Evolutionary conservation across 2,888 invertebrate genomes (phyloP).

Genomic region (Netelia fuscicornis): DNA sequence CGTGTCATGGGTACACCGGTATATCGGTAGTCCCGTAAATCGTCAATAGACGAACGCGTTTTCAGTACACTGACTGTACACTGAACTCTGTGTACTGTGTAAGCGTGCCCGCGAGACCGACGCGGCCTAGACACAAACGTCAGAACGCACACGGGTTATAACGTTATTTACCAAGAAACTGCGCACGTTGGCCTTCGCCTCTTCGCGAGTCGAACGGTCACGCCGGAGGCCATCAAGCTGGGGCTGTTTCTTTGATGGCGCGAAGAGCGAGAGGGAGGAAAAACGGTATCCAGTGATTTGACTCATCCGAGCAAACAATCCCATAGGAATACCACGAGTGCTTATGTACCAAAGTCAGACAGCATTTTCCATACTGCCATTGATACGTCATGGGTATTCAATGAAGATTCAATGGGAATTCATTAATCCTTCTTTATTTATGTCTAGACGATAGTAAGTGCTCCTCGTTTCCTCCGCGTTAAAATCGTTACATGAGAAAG

Average conservation of each 20-base stretch:
- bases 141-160: slow-evolving; percentile 47
- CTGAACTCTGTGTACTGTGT: slow-evolving; percentile 40
- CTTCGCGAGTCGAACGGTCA: slow-evolving; percentile 39
- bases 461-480: too few species aligned
- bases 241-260: slow-evolving; percentile 32
- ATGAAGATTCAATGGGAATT: too few species aligned
- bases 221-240: slow-evolving; percentile 34
- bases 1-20: slow-evolving; percentile 73
- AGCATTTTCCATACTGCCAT: too few species aligned
- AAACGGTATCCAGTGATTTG: slow-evolving; percentile 35
- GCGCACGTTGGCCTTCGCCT: slow-evolving; percentile 52
- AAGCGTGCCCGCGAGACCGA: slow-evolving; percentile 37
- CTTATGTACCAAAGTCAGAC: too few species aligned
- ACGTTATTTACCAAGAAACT: slow-evolving; percentile 68
- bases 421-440: too few species aligned
- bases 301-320: background rate
- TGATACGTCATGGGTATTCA: too few species aligned
- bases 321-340: background rate
- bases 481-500: too few species aligned
- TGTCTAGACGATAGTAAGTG: too few species aligned
- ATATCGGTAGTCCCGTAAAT: slow-evolving; percentile 79
- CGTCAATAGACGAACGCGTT: slow-evolving; percentile 66
- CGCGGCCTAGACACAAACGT: slow-evolving; percentile 61
- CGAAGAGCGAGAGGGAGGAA: slow-evolving; percentile 11
- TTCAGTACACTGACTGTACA: slow-evolving; percentile 33